Conservation (phyloP, 2,113 vertebrate genomes). For the Ophthalmolycus amberensis region DNA sequence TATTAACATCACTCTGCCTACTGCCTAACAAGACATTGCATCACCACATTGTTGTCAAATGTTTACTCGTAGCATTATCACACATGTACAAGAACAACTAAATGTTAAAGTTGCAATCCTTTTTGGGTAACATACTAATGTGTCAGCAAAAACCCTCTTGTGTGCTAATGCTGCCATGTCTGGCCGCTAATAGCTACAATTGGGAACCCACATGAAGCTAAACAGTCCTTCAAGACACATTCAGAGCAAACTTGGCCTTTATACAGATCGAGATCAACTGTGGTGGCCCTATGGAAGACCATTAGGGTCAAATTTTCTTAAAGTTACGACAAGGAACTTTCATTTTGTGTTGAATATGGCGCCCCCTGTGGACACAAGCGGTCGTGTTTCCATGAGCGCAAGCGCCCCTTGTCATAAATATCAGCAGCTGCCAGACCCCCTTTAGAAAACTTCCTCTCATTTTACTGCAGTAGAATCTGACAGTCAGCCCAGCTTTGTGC, state of each 20-base stretch:
- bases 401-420: background rate
- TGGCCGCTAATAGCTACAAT: background rate
- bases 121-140: conserved; percentile 9
- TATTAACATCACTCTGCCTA: conserved; percentile 11
- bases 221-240: background rate
- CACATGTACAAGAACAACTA: conserved; percentile 60
- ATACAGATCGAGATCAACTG: conserved; percentile 7
- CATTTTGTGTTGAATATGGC: background rate
- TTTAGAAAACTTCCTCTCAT: background rate
- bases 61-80: conserved; percentile 49
- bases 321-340: background rate
- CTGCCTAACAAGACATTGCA: background rate
- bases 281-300: conserved; percentile 22
- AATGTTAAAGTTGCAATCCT: conserved; percentile 63
- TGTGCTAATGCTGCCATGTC: background rate
- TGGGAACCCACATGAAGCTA: background rate
- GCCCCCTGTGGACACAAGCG: background rate
- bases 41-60: conserved; percentile 8
- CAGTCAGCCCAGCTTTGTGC: background rate
- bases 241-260: background rate
- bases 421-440: background rate
- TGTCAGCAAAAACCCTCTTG: background rate
- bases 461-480: background rate
- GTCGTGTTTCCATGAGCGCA: background rate
- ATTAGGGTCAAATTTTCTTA: background rate